Percentiles rank a stretch among this genome's conserved stretches.
phyloP scores from a whole-genome alignment of 1,140 invertebrate species.

The Drosophila pandora region DNA sequence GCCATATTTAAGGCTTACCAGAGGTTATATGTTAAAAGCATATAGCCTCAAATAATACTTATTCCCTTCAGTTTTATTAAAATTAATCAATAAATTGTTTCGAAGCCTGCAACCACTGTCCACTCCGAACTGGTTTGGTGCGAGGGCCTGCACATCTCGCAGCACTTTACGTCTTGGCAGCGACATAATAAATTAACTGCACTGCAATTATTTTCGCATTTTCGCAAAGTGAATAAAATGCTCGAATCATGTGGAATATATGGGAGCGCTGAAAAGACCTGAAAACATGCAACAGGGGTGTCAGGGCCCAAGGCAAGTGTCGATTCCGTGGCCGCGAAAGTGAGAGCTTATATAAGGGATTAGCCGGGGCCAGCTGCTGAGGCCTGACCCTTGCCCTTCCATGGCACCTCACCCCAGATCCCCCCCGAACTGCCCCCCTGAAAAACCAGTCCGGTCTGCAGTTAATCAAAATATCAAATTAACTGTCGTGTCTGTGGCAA shows the following conservation, averaged over 20 bases:
- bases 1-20: no score
- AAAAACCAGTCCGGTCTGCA: slow-evolving; percentile 58
- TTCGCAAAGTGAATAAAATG: slow-evolving; percentile 78
- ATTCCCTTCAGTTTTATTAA: no score
- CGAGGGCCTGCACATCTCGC: slow-evolving; percentile 30
- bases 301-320: slow-evolving; percentile 8
- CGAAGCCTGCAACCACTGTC: slow-evolving; percentile 19
- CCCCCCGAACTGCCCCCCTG: neutral
- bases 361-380: slow-evolving; percentile 48
- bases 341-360: slow-evolving; percentile 59
- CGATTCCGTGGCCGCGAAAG: slow-evolving; percentile 39
- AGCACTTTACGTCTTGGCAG: slow-evolving; percentile 62
- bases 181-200: slow-evolving; percentile 80
- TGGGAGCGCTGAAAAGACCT: slow-evolving; percentile 14
- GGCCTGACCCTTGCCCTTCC: slow-evolving; percentile 45
- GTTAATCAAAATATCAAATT: slow-evolving; percentile 84
- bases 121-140: neutral
- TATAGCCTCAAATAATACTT: no score
- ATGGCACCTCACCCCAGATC: neutral
- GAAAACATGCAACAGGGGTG: slow-evolving; percentile 11
- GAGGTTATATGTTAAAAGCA: no score
- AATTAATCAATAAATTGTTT: neutral
- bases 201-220: slow-evolving; percentile 79
- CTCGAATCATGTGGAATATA: slow-evolving; percentile 58
- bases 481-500: slow-evolving; percentile 82